Evolutionary conservation across 2,888 invertebrate species (phyloP).

Genomic region (Acronicta leporina): DNA sequence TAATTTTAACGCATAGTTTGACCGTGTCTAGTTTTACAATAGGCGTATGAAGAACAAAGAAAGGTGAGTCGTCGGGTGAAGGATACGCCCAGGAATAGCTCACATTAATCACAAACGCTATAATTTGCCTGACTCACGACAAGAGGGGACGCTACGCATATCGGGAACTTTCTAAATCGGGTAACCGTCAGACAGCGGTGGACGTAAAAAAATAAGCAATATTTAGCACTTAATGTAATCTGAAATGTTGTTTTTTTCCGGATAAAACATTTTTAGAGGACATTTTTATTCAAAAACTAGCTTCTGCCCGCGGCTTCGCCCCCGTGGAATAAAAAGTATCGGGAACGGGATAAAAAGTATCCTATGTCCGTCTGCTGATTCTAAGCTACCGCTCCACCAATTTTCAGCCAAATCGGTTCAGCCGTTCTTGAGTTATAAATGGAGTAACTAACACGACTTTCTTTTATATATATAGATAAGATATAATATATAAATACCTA

Average conservation of each 20-base stretch:
- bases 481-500: too few relatives aligned
- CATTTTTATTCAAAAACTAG: too few relatives aligned
- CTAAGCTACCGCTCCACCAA: too few relatives aligned
- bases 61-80: slow-evolving; percentile 67
- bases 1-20: slow-evolving; percentile 4
- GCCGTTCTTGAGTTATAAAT: too few relatives aligned
- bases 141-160: slow-evolving; percentile 80
- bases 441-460: too few relatives aligned
- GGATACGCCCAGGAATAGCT: slow-evolving; percentile 81
- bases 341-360: too few relatives aligned
- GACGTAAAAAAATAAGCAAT: slow-evolving; percentile 63
- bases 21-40: slow-evolving; percentile 46
- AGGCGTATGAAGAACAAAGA: slow-evolving; percentile 73
- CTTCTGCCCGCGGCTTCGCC: too few relatives aligned
- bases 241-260: neutral
- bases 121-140: slow-evolving; percentile 87
- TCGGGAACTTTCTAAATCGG: slow-evolving; percentile 83
- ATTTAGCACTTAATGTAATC: slow-evolving; percentile 48
- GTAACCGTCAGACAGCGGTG: slow-evolving; percentile 70
- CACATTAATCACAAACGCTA: slow-evolving; percentile 85
- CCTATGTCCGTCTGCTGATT: too few relatives aligned
- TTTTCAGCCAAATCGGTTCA: too few relatives aligned
- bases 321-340: too few relatives aligned
- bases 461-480: too few relatives aligned
- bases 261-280: too few relatives aligned